phyloP scores from a whole-genome alignment of 1,140 invertebrate species.

The Scaptomyza pallida region DNA sequence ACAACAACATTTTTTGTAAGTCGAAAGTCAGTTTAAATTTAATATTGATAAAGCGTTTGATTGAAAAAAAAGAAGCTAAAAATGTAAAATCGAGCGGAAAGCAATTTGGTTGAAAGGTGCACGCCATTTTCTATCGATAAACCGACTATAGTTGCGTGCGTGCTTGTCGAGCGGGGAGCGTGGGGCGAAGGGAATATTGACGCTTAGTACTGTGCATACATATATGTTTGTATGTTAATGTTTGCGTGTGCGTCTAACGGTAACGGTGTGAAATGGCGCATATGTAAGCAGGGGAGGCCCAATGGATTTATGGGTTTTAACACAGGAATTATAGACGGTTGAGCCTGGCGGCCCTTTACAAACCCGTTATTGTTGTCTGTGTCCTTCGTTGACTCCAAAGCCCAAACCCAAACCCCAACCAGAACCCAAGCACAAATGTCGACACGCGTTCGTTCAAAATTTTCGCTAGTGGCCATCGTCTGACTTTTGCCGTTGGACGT shows the following conservation, averaged over 20 bases:
- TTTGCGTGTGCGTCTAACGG: constrained; percentile 59
- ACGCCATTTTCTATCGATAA: constrained; percentile 70
- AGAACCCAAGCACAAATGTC: too few species aligned
- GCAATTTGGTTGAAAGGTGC: constrained; percentile 75
- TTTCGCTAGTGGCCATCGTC: constrained; percentile 22
- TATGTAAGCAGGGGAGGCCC: constrained; percentile 71
- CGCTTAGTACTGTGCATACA: constrained; percentile 27
- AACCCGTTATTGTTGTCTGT: constrained; percentile 54
- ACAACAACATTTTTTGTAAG: constrained; percentile 17
- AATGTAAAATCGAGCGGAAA: constrained; percentile 56
- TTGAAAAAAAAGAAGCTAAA: constrained; percentile 3
- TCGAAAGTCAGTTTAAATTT: constrained; percentile 40
- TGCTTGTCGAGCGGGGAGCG: not conserved
- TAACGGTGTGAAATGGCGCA: constrained; percentile 81
- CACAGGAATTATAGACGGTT: constrained; percentile 80
- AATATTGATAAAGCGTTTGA: constrained; percentile 60
- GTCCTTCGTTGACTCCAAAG: not conserved
- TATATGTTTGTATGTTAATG: constrained; percentile 10
- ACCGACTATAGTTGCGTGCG: constrained; percentile 49
- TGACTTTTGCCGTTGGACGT: constrained; percentile 48
- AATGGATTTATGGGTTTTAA: constrained; percentile 77
- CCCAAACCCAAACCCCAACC: too few species aligned
- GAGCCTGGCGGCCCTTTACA: constrained; percentile 25
- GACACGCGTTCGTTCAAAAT: constrained; percentile 8
- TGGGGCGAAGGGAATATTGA: not conserved